Evolutionary conservation across 2,113 vertebrate genomes (phyloP), one percentile per base, ranked within the genome.

Genomic region (Burhinus bistriatus): DNA sequence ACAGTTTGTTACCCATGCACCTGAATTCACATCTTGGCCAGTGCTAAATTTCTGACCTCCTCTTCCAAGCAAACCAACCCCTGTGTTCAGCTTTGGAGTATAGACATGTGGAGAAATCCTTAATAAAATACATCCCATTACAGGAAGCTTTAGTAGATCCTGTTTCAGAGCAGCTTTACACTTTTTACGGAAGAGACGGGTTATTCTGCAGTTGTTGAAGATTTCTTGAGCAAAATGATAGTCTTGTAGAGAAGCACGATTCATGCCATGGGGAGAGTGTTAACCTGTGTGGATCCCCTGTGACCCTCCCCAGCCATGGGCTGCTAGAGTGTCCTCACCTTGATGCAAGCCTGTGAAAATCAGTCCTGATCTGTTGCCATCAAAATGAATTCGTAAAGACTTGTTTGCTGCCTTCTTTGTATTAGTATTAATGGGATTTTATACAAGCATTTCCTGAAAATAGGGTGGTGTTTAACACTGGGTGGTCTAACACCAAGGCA

Each of bases 401-500:
- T 64, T 79, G 44, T 71, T 70, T 79, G 52, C 73, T 5, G 3
- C 66, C 8, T 16, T 9, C 54, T 79, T 38, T 7, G 0, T 40
- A 7, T n/a, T 79, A n/a, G 21, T 8, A 4, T 36, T 85, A 70
- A 72, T 38, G 58, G 79, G 54, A 18, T 69, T 96, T 94, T 68
- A 65, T 61, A 64, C 40, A 68, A 89, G 61, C 3, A 4, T 66
- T 82, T 96, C 78, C 59, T 3, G 1, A 72, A 87, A 91, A 42
- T 13, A 72, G 57, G 73, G 61, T 0, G 10, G 32, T 91, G 87
- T 72, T 32, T 40, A 70, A 29, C 19, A 2, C 62, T 95, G 96
- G 96, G 96, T 96, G 96, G 93, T 97, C 96, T 83, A 34, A 54
- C 30, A 9, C 32, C 3, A 27, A 90, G 29, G 76, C 42, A 1